Evolutionary conservation across 2,888 invertebrate genomes (phyloP).

Genomic region (Polymixis flavicincta): DNA sequence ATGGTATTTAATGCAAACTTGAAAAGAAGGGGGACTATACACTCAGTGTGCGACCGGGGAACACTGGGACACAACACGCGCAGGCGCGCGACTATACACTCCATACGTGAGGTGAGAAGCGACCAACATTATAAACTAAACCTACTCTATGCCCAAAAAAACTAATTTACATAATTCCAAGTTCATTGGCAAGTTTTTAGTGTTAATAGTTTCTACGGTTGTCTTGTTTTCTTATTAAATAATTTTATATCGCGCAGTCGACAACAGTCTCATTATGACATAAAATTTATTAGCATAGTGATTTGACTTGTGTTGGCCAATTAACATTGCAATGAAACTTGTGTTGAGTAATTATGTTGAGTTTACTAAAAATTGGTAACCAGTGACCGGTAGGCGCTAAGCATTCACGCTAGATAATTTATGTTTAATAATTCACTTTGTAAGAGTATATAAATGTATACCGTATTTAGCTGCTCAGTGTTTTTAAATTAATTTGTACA

Average conservation of each 20-base stretch:
- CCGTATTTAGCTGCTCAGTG: slow-evolving; percentile 6
- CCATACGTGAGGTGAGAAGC: slow-evolving; percentile 83
- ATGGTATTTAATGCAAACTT: slow-evolving; percentile 78
- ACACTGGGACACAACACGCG: slow-evolving; percentile 65
- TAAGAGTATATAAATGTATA: background rate
- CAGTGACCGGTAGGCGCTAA: slow-evolving; percentile 33
- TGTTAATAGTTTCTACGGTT: slow-evolving; percentile 9
- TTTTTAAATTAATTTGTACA: slow-evolving; percentile 8
- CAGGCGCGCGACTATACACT: slow-evolving; percentile 82
- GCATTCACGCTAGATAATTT: slow-evolving; percentile 27
- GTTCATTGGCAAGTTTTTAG: slow-evolving; percentile 33
- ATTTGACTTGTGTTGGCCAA: slow-evolving; percentile 48
- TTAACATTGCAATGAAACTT: slow-evolving; percentile 52
- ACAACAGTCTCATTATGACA: slow-evolving; percentile 51
- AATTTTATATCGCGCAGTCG: slow-evolving; percentile 26
- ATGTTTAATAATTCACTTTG: slow-evolving; percentile 19
- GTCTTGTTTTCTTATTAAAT: slow-evolving; percentile 34
- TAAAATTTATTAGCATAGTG: slow-evolving; percentile 45
- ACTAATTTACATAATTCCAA: slow-evolving; percentile 50
- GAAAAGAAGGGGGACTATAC: slow-evolving; percentile 78
- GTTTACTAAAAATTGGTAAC: slow-evolving; percentile 37
- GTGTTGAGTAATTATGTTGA: slow-evolving; percentile 46
- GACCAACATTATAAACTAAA: slow-evolving; percentile 18
- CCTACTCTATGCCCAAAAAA: slow-evolving; percentile 4
- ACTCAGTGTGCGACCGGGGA: slow-evolving; percentile 77